Evolutionary conservation across 2,888 invertebrate species (phyloP), one percentile per base, ranked within the genome.

Genomic region (Iphiclides podalirius): DNA sequence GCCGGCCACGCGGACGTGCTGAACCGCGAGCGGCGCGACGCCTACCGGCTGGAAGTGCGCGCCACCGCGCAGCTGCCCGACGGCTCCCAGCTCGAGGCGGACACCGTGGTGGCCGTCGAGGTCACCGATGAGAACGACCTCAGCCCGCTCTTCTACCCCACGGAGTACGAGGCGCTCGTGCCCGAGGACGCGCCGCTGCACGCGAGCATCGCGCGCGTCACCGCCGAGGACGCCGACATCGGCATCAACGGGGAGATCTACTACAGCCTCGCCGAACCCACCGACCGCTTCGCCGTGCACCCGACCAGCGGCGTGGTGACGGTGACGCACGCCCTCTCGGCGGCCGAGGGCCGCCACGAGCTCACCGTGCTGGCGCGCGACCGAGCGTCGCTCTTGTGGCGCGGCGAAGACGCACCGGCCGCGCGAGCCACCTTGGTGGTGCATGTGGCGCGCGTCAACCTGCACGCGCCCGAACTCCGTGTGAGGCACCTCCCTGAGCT

Each of bases 241-340:
- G 99, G 98, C 1, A 90, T 96, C 64, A 99, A 99, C 79, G 98
- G 98, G 0, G 97, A 98, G 87, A 96, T 99, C 63, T 98, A 98
- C 85, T 99, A 98, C 85, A 97, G 96, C 75, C 93, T 99, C 66
- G 90, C 92, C 41, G 93, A 95, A 61, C 91, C 92, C 51, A 95
- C 94, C 36, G 94, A 95, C 68, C 93, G 93, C 64, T 99, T 98
- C 75, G 94, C 96, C 26, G 93, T 99, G 49, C 97, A 99, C 79
- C 97, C 98, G 1, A 95, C 96, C 46, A 95, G 95, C 38, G 98
- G 98, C 7, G 92, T 95, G 16, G 92, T 98, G 52, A 94, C 94
- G 11, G 89, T 97, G 12, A 95, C 96, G 34, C 91, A 95, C 58
- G 93, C 93, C 11, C 89, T 98, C 47, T 90, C 91, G 53, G 94